Evolutionary conservation across 2,113 vertebrate genomes (phyloP).

Genomic region (Gopherus evgoodei): DNA sequence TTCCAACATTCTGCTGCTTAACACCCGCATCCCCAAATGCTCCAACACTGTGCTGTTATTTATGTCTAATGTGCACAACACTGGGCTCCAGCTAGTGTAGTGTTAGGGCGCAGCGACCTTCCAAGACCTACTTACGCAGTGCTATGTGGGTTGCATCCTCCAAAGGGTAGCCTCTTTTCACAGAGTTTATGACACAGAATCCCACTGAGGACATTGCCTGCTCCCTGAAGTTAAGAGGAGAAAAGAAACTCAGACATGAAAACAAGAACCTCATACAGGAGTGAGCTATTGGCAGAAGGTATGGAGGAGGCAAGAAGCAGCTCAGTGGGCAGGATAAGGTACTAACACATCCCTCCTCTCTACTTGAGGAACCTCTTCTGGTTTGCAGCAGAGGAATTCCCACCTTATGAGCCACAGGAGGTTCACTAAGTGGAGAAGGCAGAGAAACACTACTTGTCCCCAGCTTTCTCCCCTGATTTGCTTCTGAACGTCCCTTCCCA

Average conservation of each 20-base stretch:
- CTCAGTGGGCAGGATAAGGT: not conserved
- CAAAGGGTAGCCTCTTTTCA: slow-evolving; percentile 94
- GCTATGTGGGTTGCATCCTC: slow-evolving; percentile 97
- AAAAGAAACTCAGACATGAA: not conserved
- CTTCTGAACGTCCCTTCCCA: not conserved
- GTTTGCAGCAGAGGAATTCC: not conserved
- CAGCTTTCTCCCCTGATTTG: not conserved
- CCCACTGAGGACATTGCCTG: slow-evolving; percentile 93
- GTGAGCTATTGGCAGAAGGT: not conserved
- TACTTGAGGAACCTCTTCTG: not conserved
- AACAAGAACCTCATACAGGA: not conserved
- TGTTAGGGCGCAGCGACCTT: not conserved
- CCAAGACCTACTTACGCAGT: slow-evolving; percentile 84
- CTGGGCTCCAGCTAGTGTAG: not conserved
- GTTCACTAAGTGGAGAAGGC: not conserved
- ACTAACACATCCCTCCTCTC: not conserved
- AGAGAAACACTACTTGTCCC: not conserved
- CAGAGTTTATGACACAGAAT: slow-evolving; percentile 91
- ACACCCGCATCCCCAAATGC: not conserved
- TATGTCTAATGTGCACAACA: not conserved
- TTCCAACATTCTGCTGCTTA: not conserved
- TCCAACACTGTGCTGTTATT: not conserved
- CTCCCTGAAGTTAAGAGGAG: slow-evolving; percentile 82
- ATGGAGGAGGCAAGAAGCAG: not conserved
- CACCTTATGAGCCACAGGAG: not conserved